These are phyloP conservation scores for Gymnoscopelus braueri DNA, from an alignment of 2,797 vertebrate species.

Conservation along the genomic window DNA sequence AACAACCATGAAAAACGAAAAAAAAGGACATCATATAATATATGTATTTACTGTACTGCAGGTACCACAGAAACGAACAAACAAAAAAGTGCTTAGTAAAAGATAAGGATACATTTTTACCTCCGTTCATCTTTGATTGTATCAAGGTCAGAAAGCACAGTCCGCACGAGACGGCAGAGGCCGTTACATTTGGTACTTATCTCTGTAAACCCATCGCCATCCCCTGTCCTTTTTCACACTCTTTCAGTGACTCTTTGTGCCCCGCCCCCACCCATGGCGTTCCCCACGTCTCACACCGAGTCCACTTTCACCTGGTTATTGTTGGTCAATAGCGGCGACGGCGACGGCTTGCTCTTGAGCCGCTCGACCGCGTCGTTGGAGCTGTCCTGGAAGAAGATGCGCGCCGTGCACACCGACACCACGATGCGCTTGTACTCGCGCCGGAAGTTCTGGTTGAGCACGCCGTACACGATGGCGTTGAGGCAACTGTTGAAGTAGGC, in stretches of 20 bases:
- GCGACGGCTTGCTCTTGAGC: constrained; percentile 91
- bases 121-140: constrained; percentile 71
- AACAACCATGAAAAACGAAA: constrained; percentile 75
- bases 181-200: constrained; percentile 71
- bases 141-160: constrained; percentile 74
- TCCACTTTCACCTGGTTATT: constrained; percentile 94
- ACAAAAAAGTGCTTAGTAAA: constrained; percentile 64
- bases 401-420: constrained; percentile 88
- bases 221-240: neutral
- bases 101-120: constrained; percentile 58
- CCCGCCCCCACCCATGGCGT: neutral
- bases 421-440: constrained; percentile 94
- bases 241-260: constrained; percentile 13
- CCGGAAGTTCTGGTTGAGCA: constrained; percentile 97
- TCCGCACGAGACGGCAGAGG: constrained; percentile 52
- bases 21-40: constrained; percentile 58
- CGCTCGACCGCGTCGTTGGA: constrained; percentile 89
- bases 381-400: constrained; percentile 89
- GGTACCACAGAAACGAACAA: constrained; percentile 67
- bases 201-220: constrained; percentile 13
- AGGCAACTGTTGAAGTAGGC: constrained; percentile 99
- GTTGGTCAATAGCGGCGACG: constrained; percentile 89
- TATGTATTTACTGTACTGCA: constrained; percentile 69
- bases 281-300: constrained; percentile 83
- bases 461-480: constrained; percentile 97